Conservation (phyloP, 2,888 invertebrate genomes). For the Lasiommata megera region DNA sequence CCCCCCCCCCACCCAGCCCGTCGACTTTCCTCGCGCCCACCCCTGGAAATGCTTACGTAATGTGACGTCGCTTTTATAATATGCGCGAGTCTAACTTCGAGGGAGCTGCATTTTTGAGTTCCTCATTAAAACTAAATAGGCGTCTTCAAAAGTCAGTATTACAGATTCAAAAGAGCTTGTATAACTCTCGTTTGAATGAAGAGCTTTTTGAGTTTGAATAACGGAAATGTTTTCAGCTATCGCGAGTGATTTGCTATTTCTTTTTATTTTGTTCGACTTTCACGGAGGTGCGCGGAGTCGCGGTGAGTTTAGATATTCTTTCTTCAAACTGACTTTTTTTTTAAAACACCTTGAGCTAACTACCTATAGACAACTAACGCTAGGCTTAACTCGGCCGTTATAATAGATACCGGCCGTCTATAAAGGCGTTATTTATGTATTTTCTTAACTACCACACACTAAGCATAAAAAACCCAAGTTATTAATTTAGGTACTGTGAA, state of each 20-base stretch:
- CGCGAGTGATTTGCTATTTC: not conserved
- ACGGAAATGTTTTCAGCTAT: slow-evolving; percentile 1
- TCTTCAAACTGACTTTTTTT: no score
- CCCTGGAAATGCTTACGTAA: slow-evolving; percentile 26
- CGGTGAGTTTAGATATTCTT: no score
- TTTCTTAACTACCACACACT: no score
- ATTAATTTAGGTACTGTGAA: no score
- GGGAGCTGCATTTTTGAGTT: slow-evolving; percentile 19
- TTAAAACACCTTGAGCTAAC: not conserved
- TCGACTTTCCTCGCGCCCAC: slow-evolving; percentile 13
- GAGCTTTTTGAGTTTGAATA: slow-evolving; percentile 4
- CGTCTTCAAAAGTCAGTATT: slow-evolving; percentile 13
- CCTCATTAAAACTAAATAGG: slow-evolving; percentile 27
- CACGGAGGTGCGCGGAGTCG: no score
- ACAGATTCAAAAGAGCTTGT: slow-evolving; percentile 13
- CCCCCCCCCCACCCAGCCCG: slow-evolving; percentile 7
- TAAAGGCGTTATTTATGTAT: no score
- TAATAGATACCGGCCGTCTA: no score
- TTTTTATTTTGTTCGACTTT: not conserved
- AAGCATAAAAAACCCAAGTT: no score
- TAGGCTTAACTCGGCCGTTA: no score
- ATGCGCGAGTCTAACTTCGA: slow-evolving; percentile 20
- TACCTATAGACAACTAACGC: no score
- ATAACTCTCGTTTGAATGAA: slow-evolving; percentile 3
- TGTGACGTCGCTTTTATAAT: slow-evolving; percentile 23